Base-by-base conservation (phyloP, 2,888 invertebrate species). In the Cheilosia urbana region DNA sequence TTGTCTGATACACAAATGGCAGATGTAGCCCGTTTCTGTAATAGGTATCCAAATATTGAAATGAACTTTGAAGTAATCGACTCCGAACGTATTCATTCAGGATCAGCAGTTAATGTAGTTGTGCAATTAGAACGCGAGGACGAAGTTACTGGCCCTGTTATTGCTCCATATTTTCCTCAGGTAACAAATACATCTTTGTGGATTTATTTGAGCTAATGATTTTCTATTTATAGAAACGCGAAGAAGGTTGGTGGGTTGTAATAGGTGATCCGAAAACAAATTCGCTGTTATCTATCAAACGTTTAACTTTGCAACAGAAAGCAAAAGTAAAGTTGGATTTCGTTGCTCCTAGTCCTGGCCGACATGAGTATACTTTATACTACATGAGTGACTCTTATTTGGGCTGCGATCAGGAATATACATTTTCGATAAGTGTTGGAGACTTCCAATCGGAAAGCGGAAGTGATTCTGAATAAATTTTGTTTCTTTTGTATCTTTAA, bases 361-460 rank as follows among this genome's bases (percentile, higher is more conserved):
- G 96, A 34, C 97, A 98, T 92, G 95, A 96, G 15, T 99, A 98
- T 93, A 98, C 97, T 0, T 93, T 99, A 66, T 99, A 98, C 93
- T 99, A 98, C 93, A 99, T 99, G 98, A 98, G 98, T 89, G 99
- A 99, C 92, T 97, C 99, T 0, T 99, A 99, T 92, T 95, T 99
- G 90, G 99, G 99, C 9, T 99, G 99, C 90, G 99, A 99, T 94
- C 99, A 99, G 93, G 99, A 99, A 93, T 99, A 99, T 93, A 96
- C 97, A 93, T 98, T 99, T 92, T 94, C 94, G 0, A 96, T 97
- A 15, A 96, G 96, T 88, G 97, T 98, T 6, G 95, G 95, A 0
- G 97, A 96, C 89, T 95, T 95, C 89, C 95, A 95, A 87, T 95
- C 95, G 3, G 95, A 94, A 76, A 95, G 93, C 51, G 93, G 91